These are phyloP conservation scores for Microcebus tavaratra DNA, from an alignment of 2,113 vertebrate genomes.

Conservation along the genomic window DNA sequence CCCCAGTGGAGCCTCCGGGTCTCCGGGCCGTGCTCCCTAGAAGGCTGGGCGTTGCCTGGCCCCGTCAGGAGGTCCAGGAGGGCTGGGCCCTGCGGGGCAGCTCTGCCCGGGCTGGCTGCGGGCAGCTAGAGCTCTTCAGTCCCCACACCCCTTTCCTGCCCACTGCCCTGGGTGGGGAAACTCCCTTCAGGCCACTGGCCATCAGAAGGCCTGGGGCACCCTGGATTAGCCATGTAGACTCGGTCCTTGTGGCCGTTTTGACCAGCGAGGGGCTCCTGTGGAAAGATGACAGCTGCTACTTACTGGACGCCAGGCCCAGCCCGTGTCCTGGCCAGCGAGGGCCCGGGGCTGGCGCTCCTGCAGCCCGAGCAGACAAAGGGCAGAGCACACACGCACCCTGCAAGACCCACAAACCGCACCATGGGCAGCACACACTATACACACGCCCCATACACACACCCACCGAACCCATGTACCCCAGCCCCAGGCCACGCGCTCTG, in stretches of 20 bases:
- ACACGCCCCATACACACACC: not conserved
- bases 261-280: not conserved
- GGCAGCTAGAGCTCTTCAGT: not conserved
- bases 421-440: not conserved
- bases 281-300: no score
- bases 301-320: no score
- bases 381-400: accelerated
- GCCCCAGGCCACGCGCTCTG: accelerated
- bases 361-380: not conserved
- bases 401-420: not conserved
- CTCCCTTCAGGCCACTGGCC: not conserved
- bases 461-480: not conserved
- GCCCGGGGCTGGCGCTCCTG: not conserved
- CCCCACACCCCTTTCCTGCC: not conserved
- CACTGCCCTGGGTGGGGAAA: no score
- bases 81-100: not conserved
- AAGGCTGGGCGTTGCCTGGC: not conserved
- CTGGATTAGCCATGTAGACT: accelerated
- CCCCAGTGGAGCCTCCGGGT: constrained; percentile 47
- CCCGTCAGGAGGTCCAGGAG: not conserved
- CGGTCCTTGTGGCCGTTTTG: not conserved
- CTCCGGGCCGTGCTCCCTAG: not conserved
- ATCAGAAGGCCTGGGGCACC: not conserved
- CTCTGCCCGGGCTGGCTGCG: not conserved
- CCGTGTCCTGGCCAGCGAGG: not conserved